Base-by-base conservation (phyloP, 2,888 invertebrate genomes). In the Caenorhabditis angaria region DNA sequence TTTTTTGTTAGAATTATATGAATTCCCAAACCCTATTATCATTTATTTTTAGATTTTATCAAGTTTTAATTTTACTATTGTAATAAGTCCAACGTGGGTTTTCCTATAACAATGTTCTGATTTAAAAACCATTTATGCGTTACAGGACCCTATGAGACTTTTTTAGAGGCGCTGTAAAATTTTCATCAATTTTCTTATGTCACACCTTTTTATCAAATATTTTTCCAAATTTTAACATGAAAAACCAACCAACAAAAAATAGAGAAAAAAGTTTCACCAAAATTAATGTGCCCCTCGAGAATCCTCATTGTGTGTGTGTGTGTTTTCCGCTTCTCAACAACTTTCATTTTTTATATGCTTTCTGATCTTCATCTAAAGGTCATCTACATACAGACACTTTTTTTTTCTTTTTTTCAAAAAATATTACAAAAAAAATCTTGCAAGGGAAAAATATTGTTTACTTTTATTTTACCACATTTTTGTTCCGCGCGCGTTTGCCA, bases 211-310 rank as follows among this genome's bases (percentile, higher is more conserved):
- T 41, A 18, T 14, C 18, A 18, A 18, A 6, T 41, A 18, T 41
- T 41, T 41, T 10, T 32, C 10, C 32, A 12, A n/a, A 41, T 41
- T 18, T 41, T 51, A 51, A 24, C 51, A 51, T 22, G 22, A 25
- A 51, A 18, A 8, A 51, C 1, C n/a, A 51, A 51, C 22, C 22
- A 18, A 3, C 51, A 24, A 8, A 24, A 51, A 53, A 65, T 24
- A n/a, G 24, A 53, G n/a, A 24, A 10, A 56, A 54, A 24, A 48
- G 41, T 51, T 70, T 70, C 61, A 61, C 50, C 62, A 48, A 50
- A 70, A 70, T 70, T 70, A 70, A 70, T 70, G 70, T 29, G 62
- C 65, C 70, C 61, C 66, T 66, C 60, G 70, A 66, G 70, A 66
- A 47, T 50, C 25, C 54, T 47, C 47, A 58, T 47, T 47, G 47